These are phyloP conservation scores for Halcyon leucocephala DNA, from an alignment of 2,797 vertebrate genomes.

Conservation along the genomic window DNA sequence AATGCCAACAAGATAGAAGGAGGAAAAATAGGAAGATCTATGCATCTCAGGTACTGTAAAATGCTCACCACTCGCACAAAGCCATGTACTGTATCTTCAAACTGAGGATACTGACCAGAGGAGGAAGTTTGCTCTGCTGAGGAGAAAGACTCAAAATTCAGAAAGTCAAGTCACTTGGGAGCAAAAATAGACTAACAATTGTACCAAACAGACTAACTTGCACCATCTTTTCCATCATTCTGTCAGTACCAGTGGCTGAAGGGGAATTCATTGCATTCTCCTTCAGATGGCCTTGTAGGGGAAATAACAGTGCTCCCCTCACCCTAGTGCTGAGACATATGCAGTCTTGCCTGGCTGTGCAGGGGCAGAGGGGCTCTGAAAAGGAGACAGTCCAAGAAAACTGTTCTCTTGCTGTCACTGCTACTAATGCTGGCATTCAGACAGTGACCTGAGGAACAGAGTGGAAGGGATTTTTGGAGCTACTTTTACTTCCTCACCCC, in stretches of 20 bases:
- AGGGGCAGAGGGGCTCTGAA: neutral
- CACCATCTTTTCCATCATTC: neutral
- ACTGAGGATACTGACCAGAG: neutral
- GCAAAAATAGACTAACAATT: neutral
- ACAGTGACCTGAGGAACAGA: neutral
- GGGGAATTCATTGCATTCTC: neutral
- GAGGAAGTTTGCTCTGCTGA: neutral
- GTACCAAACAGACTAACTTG: neutral
- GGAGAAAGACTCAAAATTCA: neutral
- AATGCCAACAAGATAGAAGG: neutral
- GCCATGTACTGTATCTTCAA: fast-evolving
- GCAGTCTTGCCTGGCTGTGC: neutral
- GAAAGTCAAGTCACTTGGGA: neutral
- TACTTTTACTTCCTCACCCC: neutral
- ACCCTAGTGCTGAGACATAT: neutral
- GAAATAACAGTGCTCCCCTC: neutral
- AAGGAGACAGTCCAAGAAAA: neutral
- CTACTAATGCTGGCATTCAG: neutral
- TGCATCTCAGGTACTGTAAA: neutral
- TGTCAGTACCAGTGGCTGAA: neutral
- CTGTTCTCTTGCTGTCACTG: neutral
- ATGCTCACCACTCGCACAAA: neutral
- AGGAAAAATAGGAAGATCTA: neutral
- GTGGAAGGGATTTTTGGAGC: neutral
- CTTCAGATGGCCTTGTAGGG: fast-evolving